Base-by-base conservation (phyloP, 2,888 invertebrate species). In the Onchidella celtica region DNA sequence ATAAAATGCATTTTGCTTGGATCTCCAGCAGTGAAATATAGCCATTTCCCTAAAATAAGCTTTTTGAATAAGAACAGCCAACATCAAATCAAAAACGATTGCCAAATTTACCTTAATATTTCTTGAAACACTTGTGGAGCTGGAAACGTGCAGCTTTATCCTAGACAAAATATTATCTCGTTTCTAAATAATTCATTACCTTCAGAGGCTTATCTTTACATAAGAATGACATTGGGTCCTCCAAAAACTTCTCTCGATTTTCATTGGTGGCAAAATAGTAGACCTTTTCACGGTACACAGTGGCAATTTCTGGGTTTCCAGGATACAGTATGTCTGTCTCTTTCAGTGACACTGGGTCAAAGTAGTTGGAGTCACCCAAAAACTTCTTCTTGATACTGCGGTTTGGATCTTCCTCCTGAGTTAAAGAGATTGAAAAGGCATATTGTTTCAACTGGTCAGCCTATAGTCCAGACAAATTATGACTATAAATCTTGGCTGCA, bases 341-440 rank as follows among this genome's bases (percentile, higher is more conserved):
- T 66, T 90, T 90, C 55, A 93, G 88, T 27, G 89, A 84, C 14
- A 93, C 93, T 4, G 93, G 93, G 85, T 93, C 93, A 87, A 91
- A 93, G 85, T 92, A 89, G 82, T 90, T 92, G n/a, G 90, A 89
- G 84, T 93, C 93, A 21, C 93, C 93, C 11, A 93, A 85, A 0
- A 88, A 90, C 84, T 92, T 93, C 87, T 92, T 93, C 79, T 89
- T 87, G n/a, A 75, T 75, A 82, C 86, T 89, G n/a, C 91, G 86
- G 77, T 91, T 92, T 0, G 92, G 89, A 83, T 93, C 93, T 81
- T 92, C 92, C 78, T 92, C 91, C 91, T 92, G 82, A 2, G 79
- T 74, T 57, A 65, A 34, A 27, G 14, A 72, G 1, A 29, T 9
- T 29, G 29, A 55, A 24, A 3, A 24, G 14, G 24, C 40, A 36